Percentiles rank a stretch among this genome's conserved stretches.
These are phyloP conservation scores for Drosophila trapezifrons DNA, from an alignment of 1,140 invertebrate species.

Conservation along the genomic window DNA sequence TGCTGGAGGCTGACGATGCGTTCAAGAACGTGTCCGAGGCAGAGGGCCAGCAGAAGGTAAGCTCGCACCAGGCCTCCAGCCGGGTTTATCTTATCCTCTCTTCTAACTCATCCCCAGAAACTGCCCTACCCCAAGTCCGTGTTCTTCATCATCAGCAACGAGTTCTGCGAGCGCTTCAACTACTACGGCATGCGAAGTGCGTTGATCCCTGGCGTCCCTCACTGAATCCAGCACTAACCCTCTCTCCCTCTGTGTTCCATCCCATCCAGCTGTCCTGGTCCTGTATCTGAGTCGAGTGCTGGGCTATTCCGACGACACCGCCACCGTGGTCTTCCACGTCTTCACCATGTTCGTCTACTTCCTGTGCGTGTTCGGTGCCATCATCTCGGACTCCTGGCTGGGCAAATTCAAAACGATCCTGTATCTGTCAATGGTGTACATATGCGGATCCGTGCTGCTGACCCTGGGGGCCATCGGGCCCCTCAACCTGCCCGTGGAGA, in stretches of 20 bases:
- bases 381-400: conserved; percentile 92
- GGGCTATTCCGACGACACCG: conserved; percentile 86
- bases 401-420: conserved; percentile 94
- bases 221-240: background rate
- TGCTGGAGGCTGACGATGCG: conserved; percentile 18
- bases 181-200: conserved; percentile 98
- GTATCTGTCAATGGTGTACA: conserved; percentile 95
- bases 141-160: conserved; percentile 97
- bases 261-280: conserved; percentile 89
- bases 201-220: conserved; percentile 66
- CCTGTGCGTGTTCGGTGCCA: conserved; percentile 91
- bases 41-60: conserved; percentile 78
- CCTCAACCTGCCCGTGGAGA: conserved; percentile 85
- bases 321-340: conserved; percentile 91
- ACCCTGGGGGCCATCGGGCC: conserved; percentile 89
- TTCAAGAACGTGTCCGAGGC: conserved; percentile 64
- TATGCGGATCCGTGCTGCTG: conserved; percentile 92
- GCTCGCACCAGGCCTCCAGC: background rate
- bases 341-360: conserved; percentile 93
- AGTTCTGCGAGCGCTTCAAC: conserved; percentile 98
- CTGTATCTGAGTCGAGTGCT: conserved; percentile 90
- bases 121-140: conserved; percentile 93
- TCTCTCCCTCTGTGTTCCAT: conserved; percentile 85
- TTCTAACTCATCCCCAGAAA: conserved; percentile 86
- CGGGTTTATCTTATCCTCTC: background rate